phyloP scores from a whole-genome alignment of 1,140 invertebrate genomes.

The Charaxes varanes region DNA sequence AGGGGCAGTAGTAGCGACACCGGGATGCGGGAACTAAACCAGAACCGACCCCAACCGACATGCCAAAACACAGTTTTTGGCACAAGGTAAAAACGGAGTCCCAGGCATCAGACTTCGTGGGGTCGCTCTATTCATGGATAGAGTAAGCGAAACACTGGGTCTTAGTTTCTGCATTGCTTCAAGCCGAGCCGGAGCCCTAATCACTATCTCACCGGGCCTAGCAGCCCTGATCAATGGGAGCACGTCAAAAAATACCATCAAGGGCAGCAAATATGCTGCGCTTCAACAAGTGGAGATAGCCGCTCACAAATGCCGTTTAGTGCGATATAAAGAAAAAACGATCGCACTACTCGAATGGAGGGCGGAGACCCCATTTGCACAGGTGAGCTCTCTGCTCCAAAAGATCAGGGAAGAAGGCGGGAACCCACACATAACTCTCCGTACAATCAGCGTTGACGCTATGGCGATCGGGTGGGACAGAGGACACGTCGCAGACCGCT shows the following conservation, averaged over 20 bases:
- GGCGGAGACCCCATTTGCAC: slow-evolving; percentile 5
- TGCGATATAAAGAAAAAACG: slow-evolving; percentile 5
- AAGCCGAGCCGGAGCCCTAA: not conserved
- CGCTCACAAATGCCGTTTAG: not conserved
- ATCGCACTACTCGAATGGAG: slow-evolving; percentile 8
- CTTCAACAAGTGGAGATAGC: slow-evolving; percentile 1
- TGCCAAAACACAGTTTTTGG: too few relatives aligned
- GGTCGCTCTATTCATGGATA: slow-evolving; percentile 2
- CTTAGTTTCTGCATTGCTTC: slow-evolving; percentile 4
- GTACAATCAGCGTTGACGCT: slow-evolving; percentile 18
- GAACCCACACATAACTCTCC: not conserved
- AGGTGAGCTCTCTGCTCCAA: not conserved
- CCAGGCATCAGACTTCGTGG: slow-evolving; percentile 1
- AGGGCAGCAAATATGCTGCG: slow-evolving; percentile 1
- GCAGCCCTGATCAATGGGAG: slow-evolving; percentile 6
- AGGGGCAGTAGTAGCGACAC: too few relatives aligned
- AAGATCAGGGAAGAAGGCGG: slow-evolving; percentile 1
- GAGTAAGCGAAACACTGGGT: not conserved
- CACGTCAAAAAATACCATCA: slow-evolving; percentile 1
- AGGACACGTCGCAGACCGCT: slow-evolving; percentile 5
- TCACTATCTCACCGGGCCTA: slow-evolving; percentile 8
- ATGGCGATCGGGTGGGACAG: slow-evolving; percentile 10
- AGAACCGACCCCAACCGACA: too few relatives aligned
- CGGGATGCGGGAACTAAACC: too few relatives aligned
- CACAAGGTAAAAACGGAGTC: not conserved